These are phyloP conservation scores for Pogonomyrmex californicus DNA, from an alignment of 1,140 invertebrate species.

Conservation along the genomic window DNA sequence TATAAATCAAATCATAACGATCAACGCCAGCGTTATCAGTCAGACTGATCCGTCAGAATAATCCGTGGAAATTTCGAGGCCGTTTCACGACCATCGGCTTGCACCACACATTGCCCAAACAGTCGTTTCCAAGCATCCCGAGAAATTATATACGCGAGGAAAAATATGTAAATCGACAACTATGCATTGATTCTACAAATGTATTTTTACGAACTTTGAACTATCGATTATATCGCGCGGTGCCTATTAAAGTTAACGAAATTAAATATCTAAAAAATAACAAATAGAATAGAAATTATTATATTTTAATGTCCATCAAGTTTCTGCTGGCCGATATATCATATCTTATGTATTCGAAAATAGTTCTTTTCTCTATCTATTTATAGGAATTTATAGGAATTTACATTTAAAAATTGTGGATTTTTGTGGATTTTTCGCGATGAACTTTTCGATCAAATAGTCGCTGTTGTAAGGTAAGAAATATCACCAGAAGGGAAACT, in stretches of 20 bases:
- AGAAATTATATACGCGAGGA: slow-evolving; percentile 10
- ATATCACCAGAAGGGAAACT: neutral
- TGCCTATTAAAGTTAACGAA: neutral
- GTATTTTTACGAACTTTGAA: slow-evolving; percentile 1
- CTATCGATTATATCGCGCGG: neutral
- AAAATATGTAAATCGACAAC: slow-evolving; percentile 21
- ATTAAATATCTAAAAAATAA: neutral
- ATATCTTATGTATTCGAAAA: too few relatives aligned
- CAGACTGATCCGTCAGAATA: slow-evolving; percentile 56
- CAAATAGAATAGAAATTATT: neutral
- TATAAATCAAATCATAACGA: slow-evolving; percentile 85
- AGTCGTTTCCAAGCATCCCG: neutral
- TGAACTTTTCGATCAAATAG: neutral
- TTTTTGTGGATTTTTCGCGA: neutral
- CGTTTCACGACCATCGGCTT: slow-evolving; percentile 30
- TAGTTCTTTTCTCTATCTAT: too few relatives aligned
- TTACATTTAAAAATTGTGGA: too few relatives aligned
- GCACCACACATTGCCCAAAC: slow-evolving; percentile 7
- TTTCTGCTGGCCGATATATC: too few relatives aligned
- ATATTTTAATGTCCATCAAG: too few relatives aligned
- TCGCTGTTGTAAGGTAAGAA: neutral
- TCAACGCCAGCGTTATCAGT: slow-evolving; percentile 76
- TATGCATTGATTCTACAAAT: neutral
- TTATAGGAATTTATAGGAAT: too few relatives aligned
- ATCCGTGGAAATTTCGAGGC: slow-evolving; percentile 65